phyloP scores from a whole-genome alignment of 2,797 vertebrate genomes.

The Syngnathus rostellatus region DNA sequence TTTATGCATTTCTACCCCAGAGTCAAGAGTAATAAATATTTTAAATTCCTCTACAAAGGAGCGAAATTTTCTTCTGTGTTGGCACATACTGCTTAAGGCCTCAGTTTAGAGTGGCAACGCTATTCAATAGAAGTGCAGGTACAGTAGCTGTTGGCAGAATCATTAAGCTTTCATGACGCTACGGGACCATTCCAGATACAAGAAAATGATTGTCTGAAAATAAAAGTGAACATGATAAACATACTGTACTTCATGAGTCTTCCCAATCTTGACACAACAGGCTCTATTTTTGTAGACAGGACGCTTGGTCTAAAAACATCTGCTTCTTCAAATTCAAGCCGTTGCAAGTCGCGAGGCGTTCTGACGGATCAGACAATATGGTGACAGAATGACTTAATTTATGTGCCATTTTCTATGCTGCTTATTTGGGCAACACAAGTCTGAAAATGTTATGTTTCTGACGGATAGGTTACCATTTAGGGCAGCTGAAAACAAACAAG shows the following conservation, averaged over 20 bases:
- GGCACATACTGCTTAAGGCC: slow-evolving; percentile 33
- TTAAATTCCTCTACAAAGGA: slow-evolving; percentile 45
- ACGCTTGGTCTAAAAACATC: too few relatives aligned
- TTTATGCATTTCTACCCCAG: slow-evolving; percentile 40
- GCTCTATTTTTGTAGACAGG: too few relatives aligned
- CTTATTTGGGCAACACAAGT: background rate
- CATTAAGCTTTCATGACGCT: background rate
- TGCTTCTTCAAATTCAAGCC: too few relatives aligned
- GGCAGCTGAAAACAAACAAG: background rate
- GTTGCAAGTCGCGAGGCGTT: too few relatives aligned
- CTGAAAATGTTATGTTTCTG: background rate
- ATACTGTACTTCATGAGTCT: background rate
- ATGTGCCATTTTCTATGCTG: background rate
- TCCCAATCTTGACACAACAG: background rate
- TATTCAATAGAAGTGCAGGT: slow-evolving; percentile 5
- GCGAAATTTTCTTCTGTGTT: slow-evolving; percentile 44
- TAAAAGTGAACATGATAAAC: background rate
- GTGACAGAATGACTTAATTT: too few relatives aligned
- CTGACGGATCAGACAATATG: too few relatives aligned
- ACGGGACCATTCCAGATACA: background rate
- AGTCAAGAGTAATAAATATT: slow-evolving; percentile 59
- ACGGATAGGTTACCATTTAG: background rate
- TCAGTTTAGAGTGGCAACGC: slow-evolving; percentile 20
- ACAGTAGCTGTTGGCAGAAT: slow-evolving; percentile 1
- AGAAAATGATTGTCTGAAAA: slow-evolving; percentile 1